Conservation (phyloP, 2,888 invertebrate species). For the Melipona bicolor region DNA sequence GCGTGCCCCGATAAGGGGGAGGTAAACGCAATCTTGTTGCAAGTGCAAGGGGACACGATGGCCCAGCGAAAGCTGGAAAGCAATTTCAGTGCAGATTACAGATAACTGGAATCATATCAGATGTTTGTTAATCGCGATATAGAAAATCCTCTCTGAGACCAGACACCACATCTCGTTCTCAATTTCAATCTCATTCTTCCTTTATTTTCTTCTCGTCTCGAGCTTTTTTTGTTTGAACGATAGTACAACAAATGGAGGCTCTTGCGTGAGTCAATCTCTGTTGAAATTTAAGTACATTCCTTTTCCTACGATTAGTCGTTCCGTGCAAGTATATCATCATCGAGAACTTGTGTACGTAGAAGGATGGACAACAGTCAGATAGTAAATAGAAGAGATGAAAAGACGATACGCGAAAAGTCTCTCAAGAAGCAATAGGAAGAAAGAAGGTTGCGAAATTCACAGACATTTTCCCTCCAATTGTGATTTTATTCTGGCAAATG, state of each 20-base stretch:
- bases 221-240: not conserved
- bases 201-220: no score
- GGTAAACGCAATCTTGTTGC: constrained; percentile 8
- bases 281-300: not conserved
- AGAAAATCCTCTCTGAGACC: not conserved
- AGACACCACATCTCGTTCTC: not conserved
- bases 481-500: no score
- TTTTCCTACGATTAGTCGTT: no score
- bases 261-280: not conserved
- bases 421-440: no score
- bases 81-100: constrained; percentile 19
- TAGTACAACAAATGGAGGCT: not conserved
- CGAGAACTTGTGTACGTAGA: no score
- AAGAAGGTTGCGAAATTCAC: no score
- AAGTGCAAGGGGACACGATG: not conserved
- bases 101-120: constrained; percentile 10
- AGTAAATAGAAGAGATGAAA: no score
- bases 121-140: constrained; percentile 18
- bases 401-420: no score
- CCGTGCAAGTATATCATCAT: no score
- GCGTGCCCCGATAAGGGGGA: not conserved
- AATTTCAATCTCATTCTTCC: not conserved
- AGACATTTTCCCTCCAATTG: no score
- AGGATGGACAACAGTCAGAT: no score
- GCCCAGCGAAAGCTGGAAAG: constrained; percentile 15